These are phyloP conservation scores for Actinernus sp. DNA, from an alignment of 92 coral and sea anemone species.

Conservation along the genomic window DNA sequence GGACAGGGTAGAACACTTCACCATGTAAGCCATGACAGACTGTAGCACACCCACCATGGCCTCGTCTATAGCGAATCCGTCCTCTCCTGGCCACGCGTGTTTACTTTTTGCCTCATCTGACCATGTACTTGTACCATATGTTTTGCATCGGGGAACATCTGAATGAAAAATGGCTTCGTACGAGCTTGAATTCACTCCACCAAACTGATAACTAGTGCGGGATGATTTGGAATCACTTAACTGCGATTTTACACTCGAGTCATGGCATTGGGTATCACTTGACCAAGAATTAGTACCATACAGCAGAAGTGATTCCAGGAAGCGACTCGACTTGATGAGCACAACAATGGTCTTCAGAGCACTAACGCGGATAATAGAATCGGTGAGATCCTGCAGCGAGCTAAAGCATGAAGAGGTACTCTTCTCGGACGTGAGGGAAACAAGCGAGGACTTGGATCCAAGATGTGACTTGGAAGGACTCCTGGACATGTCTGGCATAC, in stretches of 20 bases:
- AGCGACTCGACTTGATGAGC: conserved; percentile 55
- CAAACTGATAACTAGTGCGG: too few species aligned
- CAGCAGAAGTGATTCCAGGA: conserved; percentile 53
- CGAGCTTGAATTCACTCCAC: neutral
- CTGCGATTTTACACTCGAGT: neutral
- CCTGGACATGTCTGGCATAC: conserved; percentile 27
- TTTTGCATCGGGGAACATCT: neutral
- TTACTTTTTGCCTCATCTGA: neutral
- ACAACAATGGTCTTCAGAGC: conserved; percentile 84
- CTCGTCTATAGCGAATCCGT: neutral
- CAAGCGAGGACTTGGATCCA: conserved; percentile 41
- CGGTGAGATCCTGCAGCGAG: conserved; percentile 40
- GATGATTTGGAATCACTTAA: neutral
- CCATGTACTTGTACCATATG: neutral
- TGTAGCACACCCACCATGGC: neutral
- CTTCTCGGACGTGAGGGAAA: conserved; percentile 18
- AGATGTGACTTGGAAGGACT: conserved; percentile 10
- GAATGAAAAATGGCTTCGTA: too few species aligned
- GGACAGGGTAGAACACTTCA: conserved; percentile 68
- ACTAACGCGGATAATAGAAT: conserved; percentile 59
- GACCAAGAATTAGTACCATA: conserved; percentile 8
- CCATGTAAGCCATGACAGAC: conserved; percentile 62
- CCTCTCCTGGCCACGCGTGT: neutral
- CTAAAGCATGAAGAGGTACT: conserved; percentile 23
- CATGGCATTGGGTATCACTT: neutral